phyloP scores from a whole-genome alignment of 2,888 invertebrate species.

The Mystacides longicornis region DNA sequence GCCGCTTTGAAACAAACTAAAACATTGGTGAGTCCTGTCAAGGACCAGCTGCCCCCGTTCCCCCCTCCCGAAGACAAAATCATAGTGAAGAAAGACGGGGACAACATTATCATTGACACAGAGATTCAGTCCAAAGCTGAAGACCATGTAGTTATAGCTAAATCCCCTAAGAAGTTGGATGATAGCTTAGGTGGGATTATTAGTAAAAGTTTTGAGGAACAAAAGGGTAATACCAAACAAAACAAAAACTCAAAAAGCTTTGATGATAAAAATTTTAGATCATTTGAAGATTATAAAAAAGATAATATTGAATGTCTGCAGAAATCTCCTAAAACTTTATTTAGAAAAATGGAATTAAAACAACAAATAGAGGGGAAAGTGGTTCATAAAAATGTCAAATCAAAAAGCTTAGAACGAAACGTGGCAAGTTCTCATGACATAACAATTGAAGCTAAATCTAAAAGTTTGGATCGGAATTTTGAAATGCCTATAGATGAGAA shows the following conservation, averaged over 20 bases:
- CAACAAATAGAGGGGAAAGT: slow-evolving; percentile 58
- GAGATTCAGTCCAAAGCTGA: slow-evolving; percentile 68
- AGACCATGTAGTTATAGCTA: slow-evolving; percentile 69
- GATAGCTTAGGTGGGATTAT: slow-evolving; percentile 50
- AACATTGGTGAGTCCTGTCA: slow-evolving; percentile 65
- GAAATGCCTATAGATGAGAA: slow-evolving; percentile 39
- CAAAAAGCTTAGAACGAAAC: slow-evolving; percentile 60
- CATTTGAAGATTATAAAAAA: slow-evolving; percentile 55
- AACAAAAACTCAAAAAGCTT: slow-evolving; percentile 55
- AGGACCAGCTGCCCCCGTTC: slow-evolving; percentile 62
- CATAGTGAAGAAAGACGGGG: slow-evolving; percentile 62
- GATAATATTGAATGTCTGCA: slow-evolving; percentile 47
- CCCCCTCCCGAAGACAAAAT: slow-evolving; percentile 69
- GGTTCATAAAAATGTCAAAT: slow-evolving; percentile 57
- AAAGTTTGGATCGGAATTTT: slow-evolving; percentile 61
- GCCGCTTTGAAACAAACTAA: slow-evolving; percentile 69
- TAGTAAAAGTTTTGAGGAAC: slow-evolving; percentile 57
- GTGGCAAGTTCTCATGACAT: slow-evolving; percentile 53
- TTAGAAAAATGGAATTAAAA: slow-evolving; percentile 54
- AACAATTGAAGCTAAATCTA: slow-evolving; percentile 53
- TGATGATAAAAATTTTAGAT: slow-evolving; percentile 54
- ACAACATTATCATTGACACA: slow-evolving; percentile 61
- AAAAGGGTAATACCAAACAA: slow-evolving; percentile 46
- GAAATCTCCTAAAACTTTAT: slow-evolving; percentile 53
- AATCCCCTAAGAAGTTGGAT: slow-evolving; percentile 65